A percentile compares a stretch with the other conserved stretches of the same genome.
phyloP scores from a whole-genome alignment of 2,888 invertebrate genomes.

The Gari tellinella region DNA sequence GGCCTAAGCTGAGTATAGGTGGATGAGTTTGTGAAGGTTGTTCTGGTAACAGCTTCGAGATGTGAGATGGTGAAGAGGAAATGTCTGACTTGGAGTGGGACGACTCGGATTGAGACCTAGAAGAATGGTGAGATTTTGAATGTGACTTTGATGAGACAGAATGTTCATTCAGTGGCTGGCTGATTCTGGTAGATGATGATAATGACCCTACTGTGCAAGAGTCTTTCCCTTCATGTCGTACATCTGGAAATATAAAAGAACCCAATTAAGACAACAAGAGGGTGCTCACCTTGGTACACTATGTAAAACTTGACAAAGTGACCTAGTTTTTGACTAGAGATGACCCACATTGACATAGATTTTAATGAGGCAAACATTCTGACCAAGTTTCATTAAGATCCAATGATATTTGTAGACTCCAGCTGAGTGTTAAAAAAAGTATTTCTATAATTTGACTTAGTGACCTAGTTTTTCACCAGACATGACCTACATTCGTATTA shows the following conservation, averaged over 20 bases:
- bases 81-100: constrained; percentile 53
- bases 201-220: constrained; percentile 20
- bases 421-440: too few species aligned
- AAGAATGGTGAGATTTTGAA: constrained; percentile 50
- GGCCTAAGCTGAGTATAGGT: constrained; percentile 8
- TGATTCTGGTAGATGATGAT: constrained; percentile 38
- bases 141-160: constrained; percentile 49
- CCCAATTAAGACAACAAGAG: too few species aligned
- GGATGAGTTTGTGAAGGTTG: not conserved
- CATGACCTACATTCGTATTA: too few species aligned
- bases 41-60: constrained; percentile 13
- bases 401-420: too few species aligned
- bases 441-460: too few species aligned
- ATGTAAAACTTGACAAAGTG: too few species aligned
- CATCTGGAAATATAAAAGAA: constrained; percentile 36
- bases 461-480: too few species aligned
- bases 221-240: constrained; percentile 50
- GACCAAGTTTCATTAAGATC: too few species aligned
- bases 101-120: constrained; percentile 45
- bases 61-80: constrained; percentile 26
- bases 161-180: constrained; percentile 43
- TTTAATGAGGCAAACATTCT: too few species aligned
- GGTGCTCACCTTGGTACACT: too few species aligned
- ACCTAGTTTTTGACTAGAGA: too few species aligned
- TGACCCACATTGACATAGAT: too few species aligned